Evolutionary conservation across 1,140 invertebrate genomes (phyloP).

Genomic region (Brachionus sp.): DNA sequence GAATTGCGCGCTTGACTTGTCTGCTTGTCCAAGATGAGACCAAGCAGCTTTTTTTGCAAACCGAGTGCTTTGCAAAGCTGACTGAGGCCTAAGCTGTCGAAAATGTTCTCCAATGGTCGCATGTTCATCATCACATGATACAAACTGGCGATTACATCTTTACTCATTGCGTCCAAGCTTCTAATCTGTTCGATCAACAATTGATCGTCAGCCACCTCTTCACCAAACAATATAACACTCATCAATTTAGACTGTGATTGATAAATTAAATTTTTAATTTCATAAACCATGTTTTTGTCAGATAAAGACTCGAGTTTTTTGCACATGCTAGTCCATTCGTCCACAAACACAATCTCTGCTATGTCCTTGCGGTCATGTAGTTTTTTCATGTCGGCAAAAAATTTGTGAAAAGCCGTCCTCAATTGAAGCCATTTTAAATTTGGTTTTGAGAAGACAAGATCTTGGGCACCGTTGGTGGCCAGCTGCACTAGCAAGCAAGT

Average conservation of each 20-base stretch:
- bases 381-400: slow-evolving; percentile 28
- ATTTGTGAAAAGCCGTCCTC: slow-evolving; percentile 10
- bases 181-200: not conserved
- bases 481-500: not conserved
- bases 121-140: not conserved
- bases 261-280: not conserved
- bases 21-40: not conserved
- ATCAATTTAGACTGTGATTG: not conserved
- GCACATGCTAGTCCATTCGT: not conserved
- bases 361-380: slow-evolving; percentile 1
- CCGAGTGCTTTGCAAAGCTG: not conserved
- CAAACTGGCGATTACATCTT: not conserved
- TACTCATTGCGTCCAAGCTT: not conserved
- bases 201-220: not conserved
- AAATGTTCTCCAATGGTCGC: not conserved
- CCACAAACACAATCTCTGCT: not conserved
- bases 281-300: not conserved
- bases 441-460: not conserved
- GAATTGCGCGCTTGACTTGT: not conserved
- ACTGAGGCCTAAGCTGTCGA: not conserved
- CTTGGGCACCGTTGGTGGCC: not conserved
- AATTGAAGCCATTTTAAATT: not conserved
- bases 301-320: not conserved
- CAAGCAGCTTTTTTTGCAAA: not conserved
- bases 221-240: not conserved